Evolutionary conservation across 2,797 vertebrate species (phyloP).

Genomic region (Chaetophractus vellerosus): DNA sequence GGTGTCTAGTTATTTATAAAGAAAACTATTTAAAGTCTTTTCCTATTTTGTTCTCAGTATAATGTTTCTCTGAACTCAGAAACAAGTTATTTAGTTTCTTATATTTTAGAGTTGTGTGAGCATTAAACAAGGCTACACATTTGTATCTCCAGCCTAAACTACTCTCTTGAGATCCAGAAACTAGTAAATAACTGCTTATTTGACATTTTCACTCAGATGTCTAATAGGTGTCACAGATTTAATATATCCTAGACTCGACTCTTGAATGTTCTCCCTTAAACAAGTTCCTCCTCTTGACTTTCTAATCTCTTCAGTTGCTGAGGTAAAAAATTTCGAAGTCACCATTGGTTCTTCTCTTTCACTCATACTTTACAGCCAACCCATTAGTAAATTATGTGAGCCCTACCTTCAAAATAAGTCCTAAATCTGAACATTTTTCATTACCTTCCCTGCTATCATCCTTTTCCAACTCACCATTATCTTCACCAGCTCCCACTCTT

Average conservation of each 20-base stretch:
- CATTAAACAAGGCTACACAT: slow-evolving; percentile 1
- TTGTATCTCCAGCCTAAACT: neutral
- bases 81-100: slow-evolving; percentile 19
- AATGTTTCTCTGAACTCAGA: slow-evolving; percentile 24
- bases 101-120: slow-evolving; percentile 45
- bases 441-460: neutral
- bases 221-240: neutral
- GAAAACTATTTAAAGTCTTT: neutral
- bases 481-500: too few relatives aligned
- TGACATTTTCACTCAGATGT: neutral
- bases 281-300: neutral
- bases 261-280: neutral
- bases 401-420: neutral
- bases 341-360: neutral
- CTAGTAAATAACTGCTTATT: neutral
- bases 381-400: neutral
- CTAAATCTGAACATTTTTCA: neutral
- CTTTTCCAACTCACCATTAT: neutral
- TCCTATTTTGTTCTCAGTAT: slow-evolving; percentile 57
- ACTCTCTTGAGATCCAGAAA: neutral
- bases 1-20: slow-evolving; percentile 35
- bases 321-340: neutral
- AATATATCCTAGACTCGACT: neutral
- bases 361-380: neutral
- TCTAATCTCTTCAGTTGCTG: neutral